A percentile compares a stretch with the other conserved stretches of the same genome.
Conservation (phyloP, 2,888 invertebrate species). For the Drosophila nr. perissopoda region DNA sequence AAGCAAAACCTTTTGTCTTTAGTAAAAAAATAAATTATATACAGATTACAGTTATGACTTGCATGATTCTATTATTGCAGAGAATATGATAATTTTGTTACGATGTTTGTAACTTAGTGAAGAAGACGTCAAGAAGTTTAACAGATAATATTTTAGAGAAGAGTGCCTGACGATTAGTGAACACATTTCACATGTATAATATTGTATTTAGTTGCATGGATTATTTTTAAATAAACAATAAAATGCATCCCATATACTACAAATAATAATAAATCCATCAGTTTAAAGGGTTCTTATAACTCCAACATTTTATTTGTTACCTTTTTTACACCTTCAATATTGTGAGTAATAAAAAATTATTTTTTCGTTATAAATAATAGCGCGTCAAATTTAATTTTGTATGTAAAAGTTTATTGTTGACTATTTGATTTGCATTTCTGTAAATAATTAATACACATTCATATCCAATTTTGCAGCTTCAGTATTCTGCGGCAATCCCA, state of each 20-base stretch:
- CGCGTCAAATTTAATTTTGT: accelerated
- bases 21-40: not conserved
- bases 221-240: not conserved
- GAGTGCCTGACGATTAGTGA: not conserved
- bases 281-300: not conserved
- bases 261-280: not conserved
- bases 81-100: not conserved
- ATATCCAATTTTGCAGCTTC: not conserved
- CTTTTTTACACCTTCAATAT: not conserved
- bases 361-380: not conserved
- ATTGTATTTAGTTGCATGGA: not conserved
- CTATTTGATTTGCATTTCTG: no score
- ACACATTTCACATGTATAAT: not conserved
- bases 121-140: not conserved
- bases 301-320: no score
- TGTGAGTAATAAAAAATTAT: not conserved
- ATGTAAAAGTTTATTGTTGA: not conserved
- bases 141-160: not conserved
- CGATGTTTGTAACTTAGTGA: not conserved
- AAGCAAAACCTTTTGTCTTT: not conserved
- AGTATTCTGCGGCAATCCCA: not conserved
- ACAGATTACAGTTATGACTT: not conserved
- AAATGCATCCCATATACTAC: not conserved
- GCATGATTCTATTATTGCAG: not conserved
- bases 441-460: not conserved